phyloP scores from a whole-genome alignment of 2,888 invertebrate species.

The Tipula unca region DNA sequence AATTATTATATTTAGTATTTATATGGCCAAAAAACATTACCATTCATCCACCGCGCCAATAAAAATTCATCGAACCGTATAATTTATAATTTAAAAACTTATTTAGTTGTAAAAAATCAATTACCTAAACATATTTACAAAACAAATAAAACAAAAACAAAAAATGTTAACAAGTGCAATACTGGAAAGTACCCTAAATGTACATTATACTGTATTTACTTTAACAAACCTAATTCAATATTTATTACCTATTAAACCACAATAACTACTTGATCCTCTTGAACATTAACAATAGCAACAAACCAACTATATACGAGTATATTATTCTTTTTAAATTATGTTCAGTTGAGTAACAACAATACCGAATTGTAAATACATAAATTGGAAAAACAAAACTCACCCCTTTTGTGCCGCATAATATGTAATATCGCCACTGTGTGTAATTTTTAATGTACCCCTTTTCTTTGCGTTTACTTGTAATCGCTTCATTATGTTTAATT shows the following conservation, averaged over 20 bases:
- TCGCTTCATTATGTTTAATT: constrained; percentile 14
- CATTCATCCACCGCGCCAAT: not conserved
- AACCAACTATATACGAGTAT: not conserved
- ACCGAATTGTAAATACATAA: not conserved
- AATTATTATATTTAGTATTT: too few species aligned
- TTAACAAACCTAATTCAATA: not conserved
- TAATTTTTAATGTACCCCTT: not conserved
- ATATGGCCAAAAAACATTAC: too few species aligned
- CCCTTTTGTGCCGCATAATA: not conserved
- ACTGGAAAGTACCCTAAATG: not conserved
- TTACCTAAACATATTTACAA: constrained; percentile 4
- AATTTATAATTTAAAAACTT: not conserved
- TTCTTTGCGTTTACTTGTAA: not conserved
- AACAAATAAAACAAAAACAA: not conserved
- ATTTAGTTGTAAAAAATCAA: constrained; percentile 2
- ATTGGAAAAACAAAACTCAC: not conserved
- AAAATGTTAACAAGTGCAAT: not conserved
- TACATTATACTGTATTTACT: not conserved
- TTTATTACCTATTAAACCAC: constrained; percentile 8
- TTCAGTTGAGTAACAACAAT: not conserved
- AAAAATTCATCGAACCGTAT: not conserved
- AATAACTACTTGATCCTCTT: constrained; percentile 14
- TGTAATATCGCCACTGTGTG: not conserved
- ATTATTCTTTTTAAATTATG: not conserved
- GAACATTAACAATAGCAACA: not conserved